Conservation (phyloP, 2,113 vertebrate genomes). For the Microtus montanus region DNA sequence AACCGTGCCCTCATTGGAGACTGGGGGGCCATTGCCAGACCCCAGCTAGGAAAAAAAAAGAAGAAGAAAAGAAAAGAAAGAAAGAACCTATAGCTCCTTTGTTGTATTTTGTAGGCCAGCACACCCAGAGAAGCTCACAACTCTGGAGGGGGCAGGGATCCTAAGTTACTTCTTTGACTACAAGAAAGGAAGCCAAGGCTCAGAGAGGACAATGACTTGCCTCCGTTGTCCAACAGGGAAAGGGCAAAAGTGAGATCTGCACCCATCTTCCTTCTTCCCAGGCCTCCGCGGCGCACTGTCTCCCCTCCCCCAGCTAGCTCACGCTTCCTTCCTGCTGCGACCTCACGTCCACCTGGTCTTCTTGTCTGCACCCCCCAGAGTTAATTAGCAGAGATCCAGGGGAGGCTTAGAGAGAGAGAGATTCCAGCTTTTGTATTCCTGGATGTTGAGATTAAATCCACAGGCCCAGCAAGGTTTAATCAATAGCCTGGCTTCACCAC, state of each 20-base stretch:
- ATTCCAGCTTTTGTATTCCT: slow-evolving; percentile 15
- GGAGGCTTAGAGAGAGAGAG: slow-evolving; percentile 13
- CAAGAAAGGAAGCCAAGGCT: neutral
- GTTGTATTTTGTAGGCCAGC: neutral
- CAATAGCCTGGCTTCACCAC: neutral
- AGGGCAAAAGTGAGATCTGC: neutral
- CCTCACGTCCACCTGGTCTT: neutral
- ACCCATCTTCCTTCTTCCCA: neutral
- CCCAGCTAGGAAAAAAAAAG: neutral
- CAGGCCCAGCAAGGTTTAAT: slow-evolving; percentile 30
- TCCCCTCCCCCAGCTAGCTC: neutral
- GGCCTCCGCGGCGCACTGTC: neutral
- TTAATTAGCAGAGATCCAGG: slow-evolving; percentile 31
- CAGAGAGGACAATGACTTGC: neutral
- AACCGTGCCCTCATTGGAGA: neutral
- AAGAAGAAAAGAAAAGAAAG: neutral
- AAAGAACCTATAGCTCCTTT: neutral
- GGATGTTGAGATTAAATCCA: slow-evolving; percentile 34
- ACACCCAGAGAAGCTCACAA: neutral
- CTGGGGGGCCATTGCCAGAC: neutral
- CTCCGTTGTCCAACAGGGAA: neutral
- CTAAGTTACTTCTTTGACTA: neutral
- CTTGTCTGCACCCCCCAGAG: neutral
- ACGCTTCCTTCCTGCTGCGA: neutral
- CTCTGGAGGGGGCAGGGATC: neutral